phyloP scores from a whole-genome alignment of 2,113 vertebrate species.

The Epinephelus cyanopodus region DNA sequence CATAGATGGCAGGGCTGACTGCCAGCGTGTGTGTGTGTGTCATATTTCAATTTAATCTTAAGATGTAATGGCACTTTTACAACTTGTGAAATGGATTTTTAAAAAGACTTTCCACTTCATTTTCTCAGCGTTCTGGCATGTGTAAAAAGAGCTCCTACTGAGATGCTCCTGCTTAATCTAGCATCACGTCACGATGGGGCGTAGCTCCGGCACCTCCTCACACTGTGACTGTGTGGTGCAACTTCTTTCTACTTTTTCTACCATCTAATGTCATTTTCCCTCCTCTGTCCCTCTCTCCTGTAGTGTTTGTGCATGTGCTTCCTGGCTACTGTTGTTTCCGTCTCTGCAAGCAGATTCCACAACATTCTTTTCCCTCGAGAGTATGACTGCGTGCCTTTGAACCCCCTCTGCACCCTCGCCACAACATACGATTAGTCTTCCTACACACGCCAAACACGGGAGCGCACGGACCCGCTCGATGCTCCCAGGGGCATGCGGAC shows the following conservation, averaged over 20 bases:
- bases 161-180: conserved; percentile 9
- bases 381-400: conserved; percentile 58
- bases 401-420: conserved; percentile 36
- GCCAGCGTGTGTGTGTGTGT: not conserved
- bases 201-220: not conserved
- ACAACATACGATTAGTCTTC: conserved; percentile 55
- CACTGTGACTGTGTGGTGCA: not conserved
- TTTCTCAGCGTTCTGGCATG: not conserved
- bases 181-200: not conserved
- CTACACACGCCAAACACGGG: conserved; percentile 25
- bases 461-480: not conserved
- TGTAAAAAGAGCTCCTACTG: not conserved
- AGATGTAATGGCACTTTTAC: not conserved
- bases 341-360: conserved; percentile 49
- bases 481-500: not conserved
- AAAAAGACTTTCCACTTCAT: not conserved
- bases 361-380: conserved; percentile 50
- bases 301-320: not conserved
- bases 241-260: conserved; percentile 20
- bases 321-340: conserved; percentile 17
- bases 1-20: not conserved
- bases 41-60: not conserved
- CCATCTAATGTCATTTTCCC: not conserved
- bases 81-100: not conserved
- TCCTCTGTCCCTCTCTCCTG: not conserved